These are phyloP conservation scores for Whitmania pigra DNA, from an alignment of 1,140 invertebrate species.

Conservation along the genomic window DNA sequence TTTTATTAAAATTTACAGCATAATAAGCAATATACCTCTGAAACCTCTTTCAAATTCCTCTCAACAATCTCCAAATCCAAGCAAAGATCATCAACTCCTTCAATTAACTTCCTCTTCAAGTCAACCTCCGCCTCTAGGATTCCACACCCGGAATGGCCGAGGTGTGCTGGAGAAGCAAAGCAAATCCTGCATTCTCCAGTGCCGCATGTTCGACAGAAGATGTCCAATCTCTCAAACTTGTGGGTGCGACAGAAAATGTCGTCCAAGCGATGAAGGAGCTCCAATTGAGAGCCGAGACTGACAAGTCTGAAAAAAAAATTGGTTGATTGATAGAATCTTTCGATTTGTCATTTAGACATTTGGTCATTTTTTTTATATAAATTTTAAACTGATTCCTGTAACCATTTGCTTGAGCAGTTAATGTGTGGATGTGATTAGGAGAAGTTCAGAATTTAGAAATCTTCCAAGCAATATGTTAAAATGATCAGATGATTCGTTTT, in stretches of 20 bases:
- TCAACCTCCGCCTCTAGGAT: neutral
- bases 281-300: neutral
- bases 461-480: no score
- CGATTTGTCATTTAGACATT: neutral
- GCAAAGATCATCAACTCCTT: neutral
- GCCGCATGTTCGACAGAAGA: neutral
- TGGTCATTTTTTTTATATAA: neutral
- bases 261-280: constrained; percentile 6
- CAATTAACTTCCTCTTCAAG: neutral
- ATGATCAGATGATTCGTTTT: no score
- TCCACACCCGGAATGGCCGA: constrained; percentile 1
- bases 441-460: no score
- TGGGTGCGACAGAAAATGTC: neutral
- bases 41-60: neutral
- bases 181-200: neutral
- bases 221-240: neutral
- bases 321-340: neutral
- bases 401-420: neutral
- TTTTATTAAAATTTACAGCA: neutral
- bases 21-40: neutral
- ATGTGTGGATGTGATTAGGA: neutral
- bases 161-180: neutral
- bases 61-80: neutral
- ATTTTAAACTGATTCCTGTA: neutral
- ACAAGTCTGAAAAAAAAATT: neutral